Evolutionary conservation across 2,113 vertebrate genomes (phyloP), one percentile per base, ranked within the genome.

Genomic region (Centrocercus urophasianus): DNA sequence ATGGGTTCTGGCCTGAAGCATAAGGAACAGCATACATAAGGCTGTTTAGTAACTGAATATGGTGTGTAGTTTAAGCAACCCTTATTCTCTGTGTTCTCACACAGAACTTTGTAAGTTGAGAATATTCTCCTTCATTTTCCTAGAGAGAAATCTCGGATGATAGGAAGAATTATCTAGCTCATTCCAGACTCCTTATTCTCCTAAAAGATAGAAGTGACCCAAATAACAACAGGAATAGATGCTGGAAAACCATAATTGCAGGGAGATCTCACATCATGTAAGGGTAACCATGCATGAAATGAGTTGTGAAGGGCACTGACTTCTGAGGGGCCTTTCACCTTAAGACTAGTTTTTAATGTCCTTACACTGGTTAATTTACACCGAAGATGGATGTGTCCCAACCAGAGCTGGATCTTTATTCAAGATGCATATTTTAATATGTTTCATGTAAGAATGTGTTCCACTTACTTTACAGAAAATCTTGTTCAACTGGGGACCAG

Each of bases 41-140:
- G 19, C 43, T 88, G 25, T 88, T 94, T 89, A 70, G 76, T 85
- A 85, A 87, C 21, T 79, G 63, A 75, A 79, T 40, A 73, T 27
- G 19, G 25, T 42, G 16, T 3, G 1, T 45, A 77, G 30, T 73
- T 42, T 89, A 91, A 83, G 21, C 22, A 63, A 18, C 40, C 64
- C n/a, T 57, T 57, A 79, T 40, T 38, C 38, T 38, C 38, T 38
- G 38, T 59, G 50, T 22, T 64, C n/a, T 43, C 20, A 28, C 42
- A 60, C 56, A 74, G 42, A 80, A 32, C 32, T 81, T 67, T 3
- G 24, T 1, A 0, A 80, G 47, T 82, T 88, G 80, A 83, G 69
- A 69, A 72, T 61, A 34, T 91, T 66, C 43, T 54, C 6, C 15
- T 72, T 79, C n/a, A 8, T 25, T 69, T 90, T 73, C 16, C 42